A percentile compares a stretch with the other conserved stretches of the same genome.
phyloP scores from a whole-genome alignment of 2,113 vertebrate genomes.

The Gulo gulo region DNA sequence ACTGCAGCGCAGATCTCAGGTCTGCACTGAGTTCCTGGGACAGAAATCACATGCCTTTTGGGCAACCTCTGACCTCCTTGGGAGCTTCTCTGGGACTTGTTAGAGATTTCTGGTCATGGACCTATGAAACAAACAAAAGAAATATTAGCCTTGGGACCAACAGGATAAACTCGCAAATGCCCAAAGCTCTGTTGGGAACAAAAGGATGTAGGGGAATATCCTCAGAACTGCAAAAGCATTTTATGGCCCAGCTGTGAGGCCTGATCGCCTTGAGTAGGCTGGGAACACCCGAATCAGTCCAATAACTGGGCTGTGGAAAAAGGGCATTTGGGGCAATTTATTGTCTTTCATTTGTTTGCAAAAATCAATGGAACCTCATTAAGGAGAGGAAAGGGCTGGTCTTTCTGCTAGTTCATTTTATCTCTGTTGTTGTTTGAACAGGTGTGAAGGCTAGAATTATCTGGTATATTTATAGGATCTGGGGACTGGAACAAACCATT shows the following conservation, averaged over 20 bases:
- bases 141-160: background rate
- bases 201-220: conserved; percentile 43
- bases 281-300: conserved; percentile 68
- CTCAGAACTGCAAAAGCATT: conserved; percentile 59
- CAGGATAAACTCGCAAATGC: conserved; percentile 1
- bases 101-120: conserved; percentile 34
- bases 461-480: conserved; percentile 67
- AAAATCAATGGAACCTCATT: conserved; percentile 77
- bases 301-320: conserved; percentile 49
- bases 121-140: conserved; percentile 52
- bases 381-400: conserved; percentile 74
- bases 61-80: background rate
- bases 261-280: conserved; percentile 63
- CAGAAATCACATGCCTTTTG: background rate
- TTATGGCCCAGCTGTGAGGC: conserved; percentile 74
- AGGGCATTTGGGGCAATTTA: conserved; percentile 70
- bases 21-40: background rate
- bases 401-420: conserved; percentile 74
- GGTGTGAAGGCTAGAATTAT: conserved; percentile 75
- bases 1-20: background rate
- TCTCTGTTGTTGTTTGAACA: conserved; percentile 81
- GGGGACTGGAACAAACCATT: conserved; percentile 72
- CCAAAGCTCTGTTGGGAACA: conserved; percentile 40
- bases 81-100: background rate
- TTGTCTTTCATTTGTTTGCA: conserved; percentile 80